Conservation (phyloP, 2,888 invertebrate species). For the Diaperis boleti region DNA sequence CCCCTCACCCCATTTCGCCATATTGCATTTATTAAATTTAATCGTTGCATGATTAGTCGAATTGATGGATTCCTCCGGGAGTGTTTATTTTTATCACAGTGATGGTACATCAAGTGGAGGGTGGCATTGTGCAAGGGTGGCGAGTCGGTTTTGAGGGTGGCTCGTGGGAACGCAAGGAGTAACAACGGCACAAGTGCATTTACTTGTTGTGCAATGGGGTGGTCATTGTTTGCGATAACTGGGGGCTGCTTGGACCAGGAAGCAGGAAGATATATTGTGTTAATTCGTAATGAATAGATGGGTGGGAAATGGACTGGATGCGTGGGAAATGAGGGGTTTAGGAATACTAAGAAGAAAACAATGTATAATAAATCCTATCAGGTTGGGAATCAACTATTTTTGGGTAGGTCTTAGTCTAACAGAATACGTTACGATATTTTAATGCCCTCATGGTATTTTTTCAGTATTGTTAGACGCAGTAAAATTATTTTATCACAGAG, state of each 20-base stretch:
- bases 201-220: conserved; percentile 37
- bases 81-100: conserved; percentile 15
- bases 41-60: conserved; percentile 11
- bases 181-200: conserved; percentile 19
- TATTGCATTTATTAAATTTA: conserved; percentile 19
- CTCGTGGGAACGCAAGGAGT: conserved; percentile 32
- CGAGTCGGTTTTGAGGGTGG: conserved; percentile 23
- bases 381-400: too few relatives aligned
- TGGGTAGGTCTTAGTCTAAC: too few relatives aligned
- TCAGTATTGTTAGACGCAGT: too few relatives aligned
- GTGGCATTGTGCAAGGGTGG: conserved; percentile 32
- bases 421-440: too few relatives aligned
- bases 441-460: too few relatives aligned
- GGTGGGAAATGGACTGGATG: conserved; percentile 33
- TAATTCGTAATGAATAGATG: conserved; percentile 40
- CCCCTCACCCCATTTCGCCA: conserved; percentile 1
- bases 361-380: too few relatives aligned
- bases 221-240: conserved; percentile 30
- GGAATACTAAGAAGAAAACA: not conserved
- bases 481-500: too few relatives aligned
- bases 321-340: conserved; percentile 28
- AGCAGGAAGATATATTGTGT: conserved; percentile 42
- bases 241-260: conserved; percentile 33
- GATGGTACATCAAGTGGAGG: conserved; percentile 20
- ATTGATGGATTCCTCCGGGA: conserved; percentile 29